Evolutionary conservation across 2,113 vertebrate genomes (phyloP), one percentile per base, ranked within the genome.

Genomic region (Parus major): DNA sequence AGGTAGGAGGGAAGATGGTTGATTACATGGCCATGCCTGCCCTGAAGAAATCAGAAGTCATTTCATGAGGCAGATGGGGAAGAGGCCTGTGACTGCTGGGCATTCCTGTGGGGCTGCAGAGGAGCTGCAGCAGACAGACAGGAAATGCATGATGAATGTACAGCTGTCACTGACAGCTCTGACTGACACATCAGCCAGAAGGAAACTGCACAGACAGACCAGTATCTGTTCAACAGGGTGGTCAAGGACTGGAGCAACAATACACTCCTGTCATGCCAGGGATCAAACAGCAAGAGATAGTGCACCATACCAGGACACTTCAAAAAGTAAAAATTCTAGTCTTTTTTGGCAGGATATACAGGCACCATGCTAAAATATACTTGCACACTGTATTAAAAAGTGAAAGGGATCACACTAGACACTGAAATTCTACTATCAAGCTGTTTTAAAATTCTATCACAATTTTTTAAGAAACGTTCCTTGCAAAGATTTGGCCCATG

Each of bases 381-480:
- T 77, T 36, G 23, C 5, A 56, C 11, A 50, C 15, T 39, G 4
- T 36, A 63, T 36, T 33, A 56, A 77, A 90, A 77, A 49, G 13
- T 64, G 6, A 63, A 63, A 49, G 31, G 18, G 12, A 77, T 49
- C 49, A 83, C 27, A 50, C 3, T 49, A 31, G 71, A 70, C 20
- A 53, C 27, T 36, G 42, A 56, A 77, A 70, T 83, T 44, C 22
- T 44, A 61, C 35, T 44, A 64, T 56, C 12, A 50, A 70, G 10
- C 18, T 56, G 17, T 36, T 83, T 63, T 33, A 28, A 70, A 69
- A 63, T 18, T 29, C 39, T 23, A 24, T 8, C 18, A 63, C 19
- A 36, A 22, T 10, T 33, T 42, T 69, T 56, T 2, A 21, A 33
- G 33, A 73, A 44, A 39, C 0, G 0, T 42, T 49, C 10, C 5